Base-by-base conservation (phyloP, 2,888 invertebrate genomes). In the Clitarchus hookeri region DNA sequence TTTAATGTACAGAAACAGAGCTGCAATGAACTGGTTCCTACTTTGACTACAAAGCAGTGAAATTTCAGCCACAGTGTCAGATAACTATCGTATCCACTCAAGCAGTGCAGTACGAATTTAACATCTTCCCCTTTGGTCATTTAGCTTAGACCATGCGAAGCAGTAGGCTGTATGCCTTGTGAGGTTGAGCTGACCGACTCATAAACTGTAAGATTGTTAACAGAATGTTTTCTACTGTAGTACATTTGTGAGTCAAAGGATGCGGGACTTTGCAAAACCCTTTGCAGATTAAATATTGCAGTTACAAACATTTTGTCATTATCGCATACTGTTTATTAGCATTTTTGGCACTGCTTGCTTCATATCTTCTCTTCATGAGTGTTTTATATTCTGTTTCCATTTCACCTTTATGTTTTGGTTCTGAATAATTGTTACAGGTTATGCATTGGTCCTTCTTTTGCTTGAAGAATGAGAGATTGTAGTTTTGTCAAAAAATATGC, bases 141-240 rank as follows among this genome's bases (percentile, higher is more conserved):
- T 83, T 6, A 83, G 36, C 44, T 83, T 44, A 44, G 44, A 44
- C 83, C 83, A 83, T 83, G 83, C 83, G 36, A 65, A 65, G 65
- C 16, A 65, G n/a, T n/a, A n/a, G n/a, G n/a, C n/a, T n/a, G 6
- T 65, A 65, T 65, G 65, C 65, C 65, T 65, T 65, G 65, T 65
- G 83, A 83, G 83, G 83, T 19, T 44, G 6, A 44, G 83, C 83
- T 44, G n/a, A n/a, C n/a, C n/a, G 27, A 6, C 44, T 83, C 83
- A 44, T 83, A 83, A 44, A 83, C 83, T 12, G 83, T 83, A 44
- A 83, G 44, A 83, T 83, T 83, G 44, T 83, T 44, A 83, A 44
- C 48, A 83, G 36, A 83, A 44, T 44, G 19, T 44, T 83, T 83
- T 44, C 83, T 27, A 19, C 83, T 83, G 44, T 83, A 83, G 83